phyloP scores from a whole-genome alignment of 2,888 invertebrate genomes.

The Poecilus cupreus region DNA sequence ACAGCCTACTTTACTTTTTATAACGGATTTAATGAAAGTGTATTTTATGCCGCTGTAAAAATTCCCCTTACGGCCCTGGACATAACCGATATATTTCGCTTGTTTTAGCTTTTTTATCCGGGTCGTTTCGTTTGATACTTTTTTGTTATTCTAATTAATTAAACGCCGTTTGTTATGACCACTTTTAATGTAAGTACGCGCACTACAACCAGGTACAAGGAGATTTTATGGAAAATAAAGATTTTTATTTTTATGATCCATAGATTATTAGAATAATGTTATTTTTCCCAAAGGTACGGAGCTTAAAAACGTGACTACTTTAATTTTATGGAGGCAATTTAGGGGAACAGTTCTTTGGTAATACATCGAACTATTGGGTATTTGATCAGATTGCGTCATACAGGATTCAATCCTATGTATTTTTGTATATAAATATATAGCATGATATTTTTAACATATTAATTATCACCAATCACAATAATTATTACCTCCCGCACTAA shows the following conservation, averaged over 20 bases:
- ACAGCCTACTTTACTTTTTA: constrained; percentile 54
- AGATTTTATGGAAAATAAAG: background rate
- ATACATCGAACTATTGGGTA: no score
- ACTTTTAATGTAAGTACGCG: background rate
- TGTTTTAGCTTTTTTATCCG: constrained; percentile 4
- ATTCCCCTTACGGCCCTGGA: constrained; percentile 20
- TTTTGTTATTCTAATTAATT: constrained; percentile 35
- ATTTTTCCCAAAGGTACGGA: no score
- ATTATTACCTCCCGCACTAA: no score
- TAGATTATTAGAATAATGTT: background rate
- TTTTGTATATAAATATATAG: no score
- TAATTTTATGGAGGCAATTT: no score
- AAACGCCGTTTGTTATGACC: background rate
- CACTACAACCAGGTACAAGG: background rate
- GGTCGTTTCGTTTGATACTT: constrained; percentile 7
- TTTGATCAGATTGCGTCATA: no score
- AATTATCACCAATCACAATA: no score
- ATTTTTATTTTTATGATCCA: background rate
- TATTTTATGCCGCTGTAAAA: constrained; percentile 53
- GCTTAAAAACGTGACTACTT: no score
- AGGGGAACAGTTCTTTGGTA: no score
- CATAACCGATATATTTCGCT: constrained; percentile 1
- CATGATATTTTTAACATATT: no score
- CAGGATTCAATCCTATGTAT: no score
- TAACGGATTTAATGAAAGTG: constrained; percentile 58